These are phyloP conservation scores for Neodiprion lecontei DNA, from an alignment of 1,140 invertebrate genomes.

Conservation along the genomic window DNA sequence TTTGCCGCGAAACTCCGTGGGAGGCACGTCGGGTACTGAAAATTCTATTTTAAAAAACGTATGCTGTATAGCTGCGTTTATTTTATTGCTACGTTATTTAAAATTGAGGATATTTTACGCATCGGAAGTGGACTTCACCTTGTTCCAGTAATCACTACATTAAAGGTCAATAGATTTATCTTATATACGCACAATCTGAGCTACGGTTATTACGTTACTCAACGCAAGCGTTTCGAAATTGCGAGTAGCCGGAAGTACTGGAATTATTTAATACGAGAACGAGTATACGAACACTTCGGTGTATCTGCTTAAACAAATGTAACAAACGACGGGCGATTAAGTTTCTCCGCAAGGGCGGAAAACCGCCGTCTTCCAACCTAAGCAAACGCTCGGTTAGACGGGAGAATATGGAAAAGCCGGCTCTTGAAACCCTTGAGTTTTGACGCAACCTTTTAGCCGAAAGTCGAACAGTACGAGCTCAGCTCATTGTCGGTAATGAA, in stretches of 20 bases:
- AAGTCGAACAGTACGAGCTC: not conserved
- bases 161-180: too few relatives aligned
- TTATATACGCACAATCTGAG: too few relatives aligned
- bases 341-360: not conserved
- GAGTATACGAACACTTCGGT: not conserved
- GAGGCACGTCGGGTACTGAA: too few relatives aligned
- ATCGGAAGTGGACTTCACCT: too few relatives aligned
- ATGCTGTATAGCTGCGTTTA: too few relatives aligned
- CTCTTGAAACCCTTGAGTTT: not conserved
- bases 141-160: too few relatives aligned
- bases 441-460: slow-evolving; percentile 4
- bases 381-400: not conserved
- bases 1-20: too few relatives aligned
- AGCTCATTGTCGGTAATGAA: not conserved
- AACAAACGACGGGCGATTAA: not conserved
- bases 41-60: too few relatives aligned
- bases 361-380: not conserved
- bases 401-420: not conserved
- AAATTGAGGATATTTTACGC: too few relatives aligned
- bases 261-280: not conserved
- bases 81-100: too few relatives aligned
- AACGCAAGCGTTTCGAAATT: not conserved
- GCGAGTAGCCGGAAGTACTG: not conserved
- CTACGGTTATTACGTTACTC: not conserved
- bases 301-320: not conserved